These are phyloP conservation scores for Aptenodytes patagonicus DNA, from an alignment of 2,113 vertebrate genomes.

Conservation along the genomic window DNA sequence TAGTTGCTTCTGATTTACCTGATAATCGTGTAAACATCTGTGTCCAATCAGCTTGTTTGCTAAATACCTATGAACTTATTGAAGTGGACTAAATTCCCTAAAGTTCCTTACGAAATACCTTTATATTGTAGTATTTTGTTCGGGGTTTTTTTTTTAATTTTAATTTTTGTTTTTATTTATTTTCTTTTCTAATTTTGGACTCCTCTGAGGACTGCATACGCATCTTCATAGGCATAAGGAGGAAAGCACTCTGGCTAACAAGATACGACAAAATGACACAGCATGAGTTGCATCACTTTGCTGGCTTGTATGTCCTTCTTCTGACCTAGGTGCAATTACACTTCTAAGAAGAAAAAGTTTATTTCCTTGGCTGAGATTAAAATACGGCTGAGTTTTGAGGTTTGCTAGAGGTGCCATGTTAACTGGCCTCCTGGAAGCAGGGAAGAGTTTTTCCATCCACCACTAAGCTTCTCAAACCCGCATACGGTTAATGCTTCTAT, in stretches of 20 bases:
- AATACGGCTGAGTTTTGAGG: neutral
- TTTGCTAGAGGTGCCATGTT: neutral
- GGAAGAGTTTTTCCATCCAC: neutral
- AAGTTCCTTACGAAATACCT: neutral
- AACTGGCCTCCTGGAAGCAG: neutral
- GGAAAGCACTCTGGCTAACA: neutral
- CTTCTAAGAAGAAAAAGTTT: neutral
- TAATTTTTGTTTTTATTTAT: neutral
- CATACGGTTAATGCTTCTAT: neutral
- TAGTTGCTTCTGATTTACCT: neutral
- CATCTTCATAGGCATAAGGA: neutral
- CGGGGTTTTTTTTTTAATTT: neutral
- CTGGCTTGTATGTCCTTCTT: constrained; percentile 6
- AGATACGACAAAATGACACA: constrained; percentile 41
- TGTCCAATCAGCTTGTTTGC: neutral
- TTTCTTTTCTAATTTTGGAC: neutral
- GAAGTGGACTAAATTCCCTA: neutral
- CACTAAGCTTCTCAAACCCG: neutral
- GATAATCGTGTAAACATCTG: neutral
- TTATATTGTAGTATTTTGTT: neutral
- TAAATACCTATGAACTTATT: neutral
- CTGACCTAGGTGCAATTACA: neutral
- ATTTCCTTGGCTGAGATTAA: neutral
- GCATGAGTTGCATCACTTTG: constrained; percentile 45
- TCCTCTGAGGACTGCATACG: neutral